Percentiles rank a stretch among this genome's conserved stretches.
Evolutionary conservation across 1,140 invertebrate species (phyloP).

Genomic region (Tetramorium simillimum): DNA sequence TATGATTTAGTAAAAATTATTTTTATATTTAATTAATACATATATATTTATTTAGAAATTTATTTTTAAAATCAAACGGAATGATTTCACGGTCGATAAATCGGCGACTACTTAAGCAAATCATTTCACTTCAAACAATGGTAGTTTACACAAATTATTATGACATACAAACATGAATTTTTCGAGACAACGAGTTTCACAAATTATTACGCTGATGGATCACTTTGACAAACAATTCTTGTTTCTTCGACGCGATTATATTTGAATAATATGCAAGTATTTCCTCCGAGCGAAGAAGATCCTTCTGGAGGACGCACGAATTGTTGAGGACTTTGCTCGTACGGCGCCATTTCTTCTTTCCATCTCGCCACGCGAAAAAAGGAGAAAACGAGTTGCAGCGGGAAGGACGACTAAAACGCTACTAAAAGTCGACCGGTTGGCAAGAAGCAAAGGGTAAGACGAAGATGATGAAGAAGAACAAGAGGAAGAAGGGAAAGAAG

Average conservation of each 20-base stretch:
- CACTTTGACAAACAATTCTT: background rate
- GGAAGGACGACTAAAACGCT: slow-evolving; percentile 48
- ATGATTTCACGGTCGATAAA: background rate
- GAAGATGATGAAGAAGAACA: slow-evolving; percentile 16
- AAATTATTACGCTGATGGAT: background rate
- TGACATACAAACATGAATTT: background rate
- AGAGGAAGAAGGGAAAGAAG: background rate
- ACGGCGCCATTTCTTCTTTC: slow-evolving; percentile 56
- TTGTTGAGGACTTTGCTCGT: slow-evolving; percentile 39
- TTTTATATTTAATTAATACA: background rate
- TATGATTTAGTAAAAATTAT: background rate
- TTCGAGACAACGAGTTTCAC: background rate
- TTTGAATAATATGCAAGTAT: background rate
- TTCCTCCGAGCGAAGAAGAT: background rate
- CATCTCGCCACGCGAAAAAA: slow-evolving; percentile 18
- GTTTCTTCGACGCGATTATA: background rate
- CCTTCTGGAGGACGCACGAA: slow-evolving; percentile 31
- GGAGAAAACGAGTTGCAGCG: slow-evolving; percentile 35
- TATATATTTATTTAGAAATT: background rate
- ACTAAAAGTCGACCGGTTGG: slow-evolving; percentile 66
- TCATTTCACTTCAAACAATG: background rate
- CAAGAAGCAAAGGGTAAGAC: slow-evolving; percentile 30
- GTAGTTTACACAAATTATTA: background rate
- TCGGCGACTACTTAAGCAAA: background rate
- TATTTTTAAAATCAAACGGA: background rate